Evolutionary conservation across 2,797 vertebrate genomes (phyloP).

Genomic region (Craterocephalus amniculus): DNA sequence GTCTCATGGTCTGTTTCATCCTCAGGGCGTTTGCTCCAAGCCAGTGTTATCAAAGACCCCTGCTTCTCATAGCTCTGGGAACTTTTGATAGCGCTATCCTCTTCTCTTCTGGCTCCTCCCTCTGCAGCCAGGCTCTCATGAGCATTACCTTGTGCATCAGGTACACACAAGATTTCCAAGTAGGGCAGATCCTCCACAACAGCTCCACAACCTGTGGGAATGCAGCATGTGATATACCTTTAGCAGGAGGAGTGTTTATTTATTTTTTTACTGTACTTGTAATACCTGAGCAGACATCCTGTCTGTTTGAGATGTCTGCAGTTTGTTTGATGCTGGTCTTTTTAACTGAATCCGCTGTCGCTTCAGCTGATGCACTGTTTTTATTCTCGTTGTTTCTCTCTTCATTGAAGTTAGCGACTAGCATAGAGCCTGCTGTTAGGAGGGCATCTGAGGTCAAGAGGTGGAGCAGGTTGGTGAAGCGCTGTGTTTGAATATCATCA

Average conservation of each 20-base stretch:
- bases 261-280: slow-evolving; percentile 7
- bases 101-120: slow-evolving; percentile 3
- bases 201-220: slow-evolving; percentile 70
- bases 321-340: slow-evolving; percentile 9
- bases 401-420: slow-evolving; percentile 11
- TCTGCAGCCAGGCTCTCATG: slow-evolving; percentile 17
- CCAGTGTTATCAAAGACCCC: slow-evolving; percentile 80
- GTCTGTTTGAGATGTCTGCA: slow-evolving; percentile 31
- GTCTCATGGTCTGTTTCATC: slow-evolving; percentile 24
- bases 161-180: slow-evolving; percentile 78
- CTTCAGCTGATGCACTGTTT: slow-evolving; percentile 5
- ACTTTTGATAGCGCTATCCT: background rate
- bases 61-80: slow-evolving; percentile 73
- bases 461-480: slow-evolving; percentile 57
- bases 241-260: background rate
- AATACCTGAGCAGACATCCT: slow-evolving; percentile 77
- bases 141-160: slow-evolving; percentile 31
- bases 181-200: slow-evolving; percentile 80
- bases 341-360: background rate
- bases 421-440: slow-evolving; percentile 13
- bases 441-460: slow-evolving; percentile 57
- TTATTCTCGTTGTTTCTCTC: slow-evolving; percentile 26
- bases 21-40: slow-evolving; percentile 80
- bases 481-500: slow-evolving; percentile 49
- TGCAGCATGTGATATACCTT: slow-evolving; percentile 12